Base-by-base conservation (phyloP, 2,888 invertebrate species). In the Macrophya annulata region DNA sequence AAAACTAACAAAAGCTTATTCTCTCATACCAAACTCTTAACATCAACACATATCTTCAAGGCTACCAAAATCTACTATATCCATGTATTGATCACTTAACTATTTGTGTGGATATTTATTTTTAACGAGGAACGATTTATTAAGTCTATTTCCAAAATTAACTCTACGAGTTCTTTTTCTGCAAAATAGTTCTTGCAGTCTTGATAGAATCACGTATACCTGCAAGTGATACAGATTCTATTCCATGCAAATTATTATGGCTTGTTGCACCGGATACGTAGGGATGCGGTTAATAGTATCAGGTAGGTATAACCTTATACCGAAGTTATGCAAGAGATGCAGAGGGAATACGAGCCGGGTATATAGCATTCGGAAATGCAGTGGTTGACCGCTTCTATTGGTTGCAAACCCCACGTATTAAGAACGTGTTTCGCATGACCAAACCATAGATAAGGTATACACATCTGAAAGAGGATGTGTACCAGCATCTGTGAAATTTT, bases 241-340 rank as follows among this genome's bases (percentile, higher is more conserved):
- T 17, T 55, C 51, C n/a, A 77, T 55, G 48, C 77, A 51, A 77
- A 77, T 77, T 55, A 77, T 77, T 77, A 55, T 37, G 37, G 43
- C 43, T 45, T 74, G 72, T 74, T 74, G 72, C 72, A 74, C 72
- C 72, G 77, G 77, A 55, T 51, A 31, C 4, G 25, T 21, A 21
- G 43, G 62, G 81, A 81, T 59, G 81, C 81, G 81, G 81, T 81
- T 81, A 62, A 81, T 62, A 43, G 81, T 74, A 74, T 43, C 62
- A 21, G 40, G 6, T 62, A 51, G 40, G 21, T 40, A 81, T 40
- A 51, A 12, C 25, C 81, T 40, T 59, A 40, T 51, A 43, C 21
- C 25, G 25, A 21, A 81, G 81, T 81, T 81, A 81, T 81, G 81
- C 81, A 81, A 43, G 81, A 62, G 62, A 81, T 81, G 81, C 81